A percentile compares a stretch with the other conserved stretches of the same genome.
Conservation (phyloP, 2,888 invertebrate species). For the Antitype chi region DNA sequence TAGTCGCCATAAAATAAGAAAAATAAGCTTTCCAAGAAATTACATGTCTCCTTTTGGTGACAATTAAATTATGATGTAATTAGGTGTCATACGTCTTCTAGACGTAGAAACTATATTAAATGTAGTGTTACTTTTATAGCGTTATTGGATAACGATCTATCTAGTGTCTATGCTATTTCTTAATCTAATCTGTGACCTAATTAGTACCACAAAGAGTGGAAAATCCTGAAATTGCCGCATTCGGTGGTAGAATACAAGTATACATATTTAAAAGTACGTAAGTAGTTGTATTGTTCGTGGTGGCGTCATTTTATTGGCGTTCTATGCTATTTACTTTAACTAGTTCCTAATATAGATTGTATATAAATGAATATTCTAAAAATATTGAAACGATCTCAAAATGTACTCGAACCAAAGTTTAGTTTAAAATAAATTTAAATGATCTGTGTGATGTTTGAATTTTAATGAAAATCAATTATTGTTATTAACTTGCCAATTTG, state of each 20-base stretch:
- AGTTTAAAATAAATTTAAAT: neutral
- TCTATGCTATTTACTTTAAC: neutral
- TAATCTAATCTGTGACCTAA: neutral
- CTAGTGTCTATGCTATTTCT: neutral
- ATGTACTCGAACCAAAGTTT: neutral
- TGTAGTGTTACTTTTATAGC: neutral
- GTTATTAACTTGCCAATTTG: neutral
- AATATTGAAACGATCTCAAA: slow-evolving; percentile 1
- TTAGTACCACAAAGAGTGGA: neutral
- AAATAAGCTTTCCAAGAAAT: neutral
- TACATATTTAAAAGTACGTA: too few relatives aligned
- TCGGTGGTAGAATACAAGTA: too few relatives aligned
- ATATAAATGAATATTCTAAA: neutral
- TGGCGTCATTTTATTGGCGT: neutral
- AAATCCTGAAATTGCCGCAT: neutral
- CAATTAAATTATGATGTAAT: neutral
- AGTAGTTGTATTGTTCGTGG: neutral
- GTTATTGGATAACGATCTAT: neutral
- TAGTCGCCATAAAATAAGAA: neutral
- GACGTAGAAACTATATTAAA: neutral
- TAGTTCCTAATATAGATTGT: neutral
- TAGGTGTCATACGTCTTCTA: neutral
- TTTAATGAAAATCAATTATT: neutral
- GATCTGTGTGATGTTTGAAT: neutral
- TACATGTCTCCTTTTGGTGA: neutral